Evolutionary conservation across 2,888 invertebrate species (phyloP).

Genomic region (Siphlonurus alternatus): DNA sequence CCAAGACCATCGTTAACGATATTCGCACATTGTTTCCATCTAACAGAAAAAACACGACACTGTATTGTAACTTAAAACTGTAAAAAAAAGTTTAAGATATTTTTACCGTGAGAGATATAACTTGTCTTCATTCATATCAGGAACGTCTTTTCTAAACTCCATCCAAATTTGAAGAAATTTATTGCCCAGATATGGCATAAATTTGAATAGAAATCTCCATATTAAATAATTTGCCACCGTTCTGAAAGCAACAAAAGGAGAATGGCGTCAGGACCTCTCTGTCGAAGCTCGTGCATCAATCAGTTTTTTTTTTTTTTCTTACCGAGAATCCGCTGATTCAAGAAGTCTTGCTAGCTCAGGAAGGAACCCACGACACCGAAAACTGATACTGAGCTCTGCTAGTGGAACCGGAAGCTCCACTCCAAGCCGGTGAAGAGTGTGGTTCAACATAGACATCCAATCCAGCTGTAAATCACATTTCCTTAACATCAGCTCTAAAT

Average conservation of each 20-base stretch:
- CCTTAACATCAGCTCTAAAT: background rate
- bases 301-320: background rate
- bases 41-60: constrained; percentile 9
- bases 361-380: constrained; percentile 21
- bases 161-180: constrained; percentile 24
- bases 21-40: constrained; percentile 36
- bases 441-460: constrained; percentile 19
- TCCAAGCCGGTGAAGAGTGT: constrained; percentile 17
- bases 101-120: constrained; percentile 19
- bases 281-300: no score
- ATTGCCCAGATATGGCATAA: constrained; percentile 24
- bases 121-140: constrained; percentile 20
- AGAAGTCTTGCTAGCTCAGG: constrained; percentile 19
- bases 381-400: constrained; percentile 18
- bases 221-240: constrained; percentile 30
- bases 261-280: no score
- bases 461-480: constrained; percentile 17
- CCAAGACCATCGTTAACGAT: constrained; percentile 36
- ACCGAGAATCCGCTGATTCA: constrained; percentile 19
- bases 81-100: background rate
- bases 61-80: background rate
- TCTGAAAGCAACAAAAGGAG: constrained; percentile 17
- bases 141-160: constrained; percentile 21
- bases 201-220: constrained; percentile 33
- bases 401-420: constrained; percentile 17